Conservation (phyloP, 2,888 invertebrate genomes). For the Drosophila borborema region DNA sequence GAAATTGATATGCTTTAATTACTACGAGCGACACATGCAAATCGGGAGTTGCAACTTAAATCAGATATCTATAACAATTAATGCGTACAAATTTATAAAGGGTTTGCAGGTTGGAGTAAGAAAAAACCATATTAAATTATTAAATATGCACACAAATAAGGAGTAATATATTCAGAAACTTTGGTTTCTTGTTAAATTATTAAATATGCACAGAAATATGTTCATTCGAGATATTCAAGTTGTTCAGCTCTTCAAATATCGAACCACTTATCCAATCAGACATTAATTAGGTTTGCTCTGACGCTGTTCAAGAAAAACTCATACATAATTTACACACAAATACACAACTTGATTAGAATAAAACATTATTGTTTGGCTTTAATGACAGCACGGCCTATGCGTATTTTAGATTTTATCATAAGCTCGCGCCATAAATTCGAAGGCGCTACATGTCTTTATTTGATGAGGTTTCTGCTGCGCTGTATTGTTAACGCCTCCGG, state of each 20-base stretch:
- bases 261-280: background rate
- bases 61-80: background rate
- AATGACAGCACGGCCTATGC: slow-evolving; percentile 1
- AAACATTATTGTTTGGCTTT: slow-evolving; percentile 13
- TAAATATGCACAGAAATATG: too few relatives aligned
- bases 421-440: slow-evolving; percentile 17
- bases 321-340: background rate
- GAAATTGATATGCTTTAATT: background rate
- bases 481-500: background rate
- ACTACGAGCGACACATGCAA: background rate
- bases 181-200: too few relatives aligned
- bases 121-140: too few relatives aligned
- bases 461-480: slow-evolving; percentile 5
- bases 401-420: slow-evolving; percentile 11
- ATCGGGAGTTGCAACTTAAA: background rate
- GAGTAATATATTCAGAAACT: too few relatives aligned
- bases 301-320: background rate
- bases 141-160: too few relatives aligned
- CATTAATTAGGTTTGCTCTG: background rate
- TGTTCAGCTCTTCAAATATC: background rate
- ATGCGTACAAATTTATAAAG: too few relatives aligned
- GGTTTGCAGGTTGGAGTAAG: too few relatives aligned
- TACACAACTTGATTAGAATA: background rate
- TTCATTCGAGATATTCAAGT: background rate
- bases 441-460: slow-evolving; percentile 20